phyloP scores from a whole-genome alignment of 1,140 invertebrate genomes.

The Dendroctonus ponderosae region DNA sequence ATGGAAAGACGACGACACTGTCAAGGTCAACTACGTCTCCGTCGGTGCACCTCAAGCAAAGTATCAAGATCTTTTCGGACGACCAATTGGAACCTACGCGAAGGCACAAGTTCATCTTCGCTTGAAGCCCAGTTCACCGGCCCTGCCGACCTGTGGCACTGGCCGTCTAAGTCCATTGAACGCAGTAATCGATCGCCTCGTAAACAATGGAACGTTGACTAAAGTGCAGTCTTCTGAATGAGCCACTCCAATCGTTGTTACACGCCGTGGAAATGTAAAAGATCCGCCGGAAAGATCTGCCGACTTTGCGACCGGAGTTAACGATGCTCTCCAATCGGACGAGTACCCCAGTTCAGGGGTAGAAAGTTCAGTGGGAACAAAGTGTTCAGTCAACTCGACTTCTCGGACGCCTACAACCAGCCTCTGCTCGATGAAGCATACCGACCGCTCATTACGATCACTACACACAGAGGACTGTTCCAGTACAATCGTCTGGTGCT shows the following conservation, averaged over 20 bases:
- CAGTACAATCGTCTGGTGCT: conserved; percentile 46
- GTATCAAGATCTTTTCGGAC: too few species aligned
- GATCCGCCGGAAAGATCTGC: neutral
- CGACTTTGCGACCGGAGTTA: neutral
- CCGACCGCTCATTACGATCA: conserved; percentile 48
- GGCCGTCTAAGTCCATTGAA: neutral
- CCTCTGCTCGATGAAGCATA: conserved; percentile 45
- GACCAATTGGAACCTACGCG: too few species aligned
- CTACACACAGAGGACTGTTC: conserved; percentile 45
- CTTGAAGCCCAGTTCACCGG: too few species aligned
- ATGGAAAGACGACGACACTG: too few species aligned
- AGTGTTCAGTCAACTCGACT: conserved; percentile 33
- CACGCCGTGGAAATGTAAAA: neutral
- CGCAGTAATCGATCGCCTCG: neutral
- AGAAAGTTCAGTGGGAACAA: conserved; percentile 26
- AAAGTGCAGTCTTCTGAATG: neutral
- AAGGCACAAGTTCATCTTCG: too few species aligned
- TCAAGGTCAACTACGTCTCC: too few species aligned
- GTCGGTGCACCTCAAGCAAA: too few species aligned
- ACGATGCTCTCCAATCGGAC: conserved; percentile 19
- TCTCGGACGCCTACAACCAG: conserved; percentile 45
- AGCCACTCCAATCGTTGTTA: neutral
- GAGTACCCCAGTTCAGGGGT: conserved; percentile 34
- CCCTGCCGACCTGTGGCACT: neutral
- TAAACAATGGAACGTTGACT: neutral